phyloP scores from a whole-genome alignment of 2,113 vertebrate species.

The Trochalopteron elliotii region DNA sequence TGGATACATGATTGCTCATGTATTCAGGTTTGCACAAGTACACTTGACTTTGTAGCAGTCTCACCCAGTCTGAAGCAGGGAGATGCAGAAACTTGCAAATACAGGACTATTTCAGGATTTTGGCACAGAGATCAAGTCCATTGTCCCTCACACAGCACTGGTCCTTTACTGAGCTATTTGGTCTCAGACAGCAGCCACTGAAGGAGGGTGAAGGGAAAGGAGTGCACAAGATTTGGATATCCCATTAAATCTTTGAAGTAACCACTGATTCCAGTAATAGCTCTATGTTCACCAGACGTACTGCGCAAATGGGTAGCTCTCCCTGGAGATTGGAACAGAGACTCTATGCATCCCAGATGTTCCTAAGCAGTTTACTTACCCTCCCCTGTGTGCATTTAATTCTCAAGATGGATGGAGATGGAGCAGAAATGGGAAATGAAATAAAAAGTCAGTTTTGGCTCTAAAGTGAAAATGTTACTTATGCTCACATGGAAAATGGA shows the following conservation, averaged over 20 bases:
- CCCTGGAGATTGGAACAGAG: not conserved
- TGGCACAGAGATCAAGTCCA: not conserved
- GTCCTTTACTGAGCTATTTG: not conserved
- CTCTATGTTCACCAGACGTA: not conserved
- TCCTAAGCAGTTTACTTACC: conserved; percentile 4
- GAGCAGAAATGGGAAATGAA: conserved; percentile 16
- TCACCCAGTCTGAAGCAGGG: not conserved
- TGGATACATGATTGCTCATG: conserved; percentile 26
- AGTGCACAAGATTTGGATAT: not conserved
- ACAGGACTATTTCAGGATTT: not conserved
- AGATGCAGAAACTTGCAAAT: not conserved
- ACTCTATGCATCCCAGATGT: conserved; percentile 3
- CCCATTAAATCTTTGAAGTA: not conserved
- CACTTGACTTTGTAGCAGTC: not conserved
- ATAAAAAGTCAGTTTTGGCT: not conserved
- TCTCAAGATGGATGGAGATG: conserved; percentile 14
- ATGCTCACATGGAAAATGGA: conserved; percentile 12
- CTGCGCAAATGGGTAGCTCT: not conserved
- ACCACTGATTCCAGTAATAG: not conserved
- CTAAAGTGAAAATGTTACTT: conserved; percentile 27
- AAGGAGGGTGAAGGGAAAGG: not conserved
- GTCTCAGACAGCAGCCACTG: not conserved
- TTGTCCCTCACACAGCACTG: not conserved
- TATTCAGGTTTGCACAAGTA: not conserved
- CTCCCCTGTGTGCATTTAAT: not conserved